Conservation (phyloP, 2,888 invertebrate species). For the Acutogordius australiensis region DNA sequence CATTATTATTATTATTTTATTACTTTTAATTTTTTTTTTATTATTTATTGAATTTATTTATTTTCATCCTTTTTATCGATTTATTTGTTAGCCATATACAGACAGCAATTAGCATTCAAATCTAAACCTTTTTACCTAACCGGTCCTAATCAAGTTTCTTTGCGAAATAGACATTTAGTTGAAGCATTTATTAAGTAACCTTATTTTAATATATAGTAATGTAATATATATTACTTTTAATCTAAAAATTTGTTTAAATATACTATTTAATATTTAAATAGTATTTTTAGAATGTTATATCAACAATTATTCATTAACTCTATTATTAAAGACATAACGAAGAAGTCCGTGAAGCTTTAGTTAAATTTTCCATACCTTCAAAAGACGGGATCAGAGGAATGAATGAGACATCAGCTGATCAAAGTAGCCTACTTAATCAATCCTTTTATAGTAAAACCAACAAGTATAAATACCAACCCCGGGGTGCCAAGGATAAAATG, state of each 20-base stretch:
- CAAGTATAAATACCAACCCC: constrained; percentile 17
- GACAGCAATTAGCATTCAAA: background rate
- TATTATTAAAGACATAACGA: background rate
- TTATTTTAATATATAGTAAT: background rate
- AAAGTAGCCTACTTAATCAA: background rate
- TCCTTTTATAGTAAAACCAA: constrained; percentile 15
- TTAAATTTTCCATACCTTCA: background rate
- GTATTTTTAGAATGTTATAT: too few species aligned
- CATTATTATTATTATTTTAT: too few species aligned
- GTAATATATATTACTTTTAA: background rate
- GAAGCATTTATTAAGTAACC: constrained; percentile 5
- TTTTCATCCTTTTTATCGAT: background rate
- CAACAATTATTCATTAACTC: too few species aligned
- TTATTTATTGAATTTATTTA: background rate
- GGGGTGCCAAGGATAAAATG: too few species aligned
- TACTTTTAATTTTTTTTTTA: background rate
- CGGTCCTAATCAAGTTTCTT: background rate
- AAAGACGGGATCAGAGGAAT: background rate
- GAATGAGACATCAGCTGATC: background rate
- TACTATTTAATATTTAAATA: too few species aligned
- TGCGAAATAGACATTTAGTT: background rate
- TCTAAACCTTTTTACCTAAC: background rate
- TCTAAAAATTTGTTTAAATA: too few species aligned
- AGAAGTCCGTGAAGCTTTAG: background rate
- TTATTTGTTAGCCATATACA: background rate